Conservation (phyloP, 1,140 invertebrate species). For the Rhagoletis zephyria region DNA sequence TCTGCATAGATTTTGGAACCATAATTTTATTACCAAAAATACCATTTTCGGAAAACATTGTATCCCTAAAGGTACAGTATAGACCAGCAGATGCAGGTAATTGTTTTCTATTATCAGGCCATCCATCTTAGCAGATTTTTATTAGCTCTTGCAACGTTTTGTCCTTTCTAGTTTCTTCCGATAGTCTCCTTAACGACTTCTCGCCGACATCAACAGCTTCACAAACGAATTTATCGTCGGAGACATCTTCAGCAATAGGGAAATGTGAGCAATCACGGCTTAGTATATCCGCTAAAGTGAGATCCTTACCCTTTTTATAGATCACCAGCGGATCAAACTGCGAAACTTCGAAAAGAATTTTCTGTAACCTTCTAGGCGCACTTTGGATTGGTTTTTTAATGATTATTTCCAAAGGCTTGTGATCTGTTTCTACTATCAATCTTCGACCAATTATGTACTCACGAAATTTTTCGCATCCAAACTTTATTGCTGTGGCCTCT, state of each 20-base stretch:
- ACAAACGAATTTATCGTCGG: too few relatives aligned
- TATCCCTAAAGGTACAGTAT: too few relatives aligned
- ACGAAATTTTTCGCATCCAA: slow-evolving; percentile 65
- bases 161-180: not conserved
- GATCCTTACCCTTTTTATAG: not conserved
- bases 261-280: too few relatives aligned
- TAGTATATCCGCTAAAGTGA: not conserved
- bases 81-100: too few relatives aligned
- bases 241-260: too few relatives aligned
- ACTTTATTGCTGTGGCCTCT: slow-evolving; percentile 67
- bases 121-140: not conserved
- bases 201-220: too few relatives aligned
- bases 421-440: slow-evolving; percentile 72
- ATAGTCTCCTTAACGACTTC: slow-evolving; percentile 26
- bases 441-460: slow-evolving; percentile 60
- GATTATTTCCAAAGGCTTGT: slow-evolving; percentile 73
- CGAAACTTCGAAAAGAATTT: not conserved
- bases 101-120: too few relatives aligned
- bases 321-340: not conserved
- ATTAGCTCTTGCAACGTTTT: too few relatives aligned
- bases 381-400: slow-evolving; percentile 67
- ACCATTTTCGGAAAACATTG: too few relatives aligned
- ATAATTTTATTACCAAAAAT: not conserved
- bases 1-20: not conserved
- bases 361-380: not conserved